These are phyloP conservation scores for Steinernema scapterisci DNA, from an alignment of 2,888 invertebrate genomes.

Conservation along the genomic window DNA sequence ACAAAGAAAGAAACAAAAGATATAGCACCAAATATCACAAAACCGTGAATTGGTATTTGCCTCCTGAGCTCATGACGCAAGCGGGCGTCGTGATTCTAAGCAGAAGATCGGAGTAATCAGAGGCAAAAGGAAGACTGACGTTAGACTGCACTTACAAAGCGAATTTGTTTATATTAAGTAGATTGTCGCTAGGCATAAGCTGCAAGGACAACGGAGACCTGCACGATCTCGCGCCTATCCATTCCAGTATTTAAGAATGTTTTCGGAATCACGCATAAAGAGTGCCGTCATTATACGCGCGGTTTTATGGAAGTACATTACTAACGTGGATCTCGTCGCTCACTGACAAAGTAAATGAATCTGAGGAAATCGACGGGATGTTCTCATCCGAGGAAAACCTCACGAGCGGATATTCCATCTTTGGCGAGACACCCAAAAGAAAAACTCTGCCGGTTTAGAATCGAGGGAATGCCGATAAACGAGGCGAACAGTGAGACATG, in stretches of 20 bases:
- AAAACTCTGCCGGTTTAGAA: no score
- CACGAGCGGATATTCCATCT: no score
- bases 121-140: background rate
- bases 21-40: background rate
- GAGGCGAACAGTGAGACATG: no score
- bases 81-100: background rate
- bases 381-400: no score
- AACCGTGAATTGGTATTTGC: constrained; percentile 21
- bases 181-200: background rate
- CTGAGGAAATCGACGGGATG: no score
- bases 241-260: no score
- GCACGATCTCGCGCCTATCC: background rate
- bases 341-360: no score
- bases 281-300: constrained; percentile 6
- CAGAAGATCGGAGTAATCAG: constrained; percentile 2
- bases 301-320: background rate
- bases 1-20: background rate
- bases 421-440: no score
- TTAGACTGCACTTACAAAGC: background rate
- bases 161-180: constrained; percentile 1
- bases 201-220: background rate
- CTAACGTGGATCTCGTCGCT: no score
- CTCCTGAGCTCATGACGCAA: background rate
- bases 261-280: background rate
- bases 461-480: no score